A percentile compares a stretch with the other conserved stretches of the same genome.
Evolutionary conservation across 2,888 invertebrate genomes (phyloP).

Genomic region (Laspeyria flexula): DNA sequence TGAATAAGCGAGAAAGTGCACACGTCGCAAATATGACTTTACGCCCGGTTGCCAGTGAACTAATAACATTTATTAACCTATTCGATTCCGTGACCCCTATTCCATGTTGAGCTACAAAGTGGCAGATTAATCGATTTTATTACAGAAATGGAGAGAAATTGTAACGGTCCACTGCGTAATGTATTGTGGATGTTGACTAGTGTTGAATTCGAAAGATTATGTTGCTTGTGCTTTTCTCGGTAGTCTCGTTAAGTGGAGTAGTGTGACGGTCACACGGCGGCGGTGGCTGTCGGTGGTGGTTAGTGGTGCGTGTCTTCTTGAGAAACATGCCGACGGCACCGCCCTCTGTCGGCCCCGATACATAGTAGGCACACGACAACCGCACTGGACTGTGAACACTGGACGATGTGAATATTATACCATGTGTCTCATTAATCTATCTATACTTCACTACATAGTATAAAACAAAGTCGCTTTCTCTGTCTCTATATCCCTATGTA

Average conservation of each 20-base stretch:
- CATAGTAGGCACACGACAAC: constrained; percentile 29
- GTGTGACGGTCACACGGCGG: constrained; percentile 64
- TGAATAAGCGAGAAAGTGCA: constrained; percentile 77
- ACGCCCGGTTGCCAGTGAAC: constrained; percentile 49
- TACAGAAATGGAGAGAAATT: background rate
- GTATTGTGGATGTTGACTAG: constrained; percentile 10
- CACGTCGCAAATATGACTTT: constrained; percentile 34
- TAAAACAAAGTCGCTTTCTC: too few relatives aligned
- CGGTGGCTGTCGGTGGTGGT: constrained; percentile 17
- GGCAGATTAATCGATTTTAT: constrained; percentile 34
- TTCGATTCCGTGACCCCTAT: constrained; percentile 51
- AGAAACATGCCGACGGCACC: constrained; percentile 61
- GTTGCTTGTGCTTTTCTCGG: constrained; percentile 45
- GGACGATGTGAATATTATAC: constrained; percentile 5
- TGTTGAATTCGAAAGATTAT: constrained; percentile 27
- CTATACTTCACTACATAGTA: too few relatives aligned
- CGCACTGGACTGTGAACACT: constrained; percentile 41
- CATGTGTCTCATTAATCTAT: too few relatives aligned
- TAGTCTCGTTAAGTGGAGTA: constrained; percentile 59
- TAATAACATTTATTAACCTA: constrained; percentile 51
- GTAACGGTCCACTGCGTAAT: constrained; percentile 13
- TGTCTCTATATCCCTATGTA: too few relatives aligned
- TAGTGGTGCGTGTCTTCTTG: constrained; percentile 68
- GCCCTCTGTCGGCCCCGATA: constrained; percentile 31
- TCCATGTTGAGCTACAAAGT: constrained; percentile 34